phyloP scores from a whole-genome alignment of 2,797 vertebrate genomes.

The Gymnocypris eckloni region DNA sequence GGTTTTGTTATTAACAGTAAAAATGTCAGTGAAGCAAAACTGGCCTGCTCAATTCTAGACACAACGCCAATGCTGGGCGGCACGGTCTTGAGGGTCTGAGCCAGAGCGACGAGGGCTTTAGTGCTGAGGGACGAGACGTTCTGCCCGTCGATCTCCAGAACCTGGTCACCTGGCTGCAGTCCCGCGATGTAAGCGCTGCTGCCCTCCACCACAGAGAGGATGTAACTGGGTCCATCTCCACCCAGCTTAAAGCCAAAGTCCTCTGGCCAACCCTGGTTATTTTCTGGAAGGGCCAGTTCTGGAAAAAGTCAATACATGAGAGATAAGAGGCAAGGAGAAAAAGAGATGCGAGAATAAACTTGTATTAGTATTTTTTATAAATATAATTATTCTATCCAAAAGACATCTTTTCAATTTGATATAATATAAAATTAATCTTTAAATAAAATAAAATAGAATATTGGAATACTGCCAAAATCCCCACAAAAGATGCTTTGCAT shows the following conservation, averaged over 20 bases:
- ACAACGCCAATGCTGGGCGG: constrained; percentile 96
- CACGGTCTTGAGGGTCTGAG: constrained; percentile 84
- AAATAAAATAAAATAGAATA: background rate
- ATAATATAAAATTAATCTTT: background rate
- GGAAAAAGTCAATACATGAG: constrained; percentile 36
- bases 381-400: background rate
- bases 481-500: background rate
- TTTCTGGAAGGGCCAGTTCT: constrained; percentile 82
- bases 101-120: constrained; percentile 83
- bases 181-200: constrained; percentile 91
- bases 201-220: constrained; percentile 90
- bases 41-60: constrained; percentile 82
- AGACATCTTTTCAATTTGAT: background rate
- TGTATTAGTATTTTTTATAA: background rate
- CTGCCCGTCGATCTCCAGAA: constrained; percentile 95
- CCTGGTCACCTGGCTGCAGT: constrained; percentile 91
- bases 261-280: constrained; percentile 95
- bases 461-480: background rate
- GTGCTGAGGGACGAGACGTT: constrained; percentile 88
- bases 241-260: constrained; percentile 92
- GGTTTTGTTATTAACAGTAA: background rate
- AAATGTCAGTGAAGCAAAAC: background rate
- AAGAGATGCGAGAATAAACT: background rate
- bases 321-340: background rate
- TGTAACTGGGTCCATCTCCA: constrained; percentile 92